Evolutionary conservation across 2,113 vertebrate genomes (phyloP).

Genomic region (Peromyscus maniculatus): DNA sequence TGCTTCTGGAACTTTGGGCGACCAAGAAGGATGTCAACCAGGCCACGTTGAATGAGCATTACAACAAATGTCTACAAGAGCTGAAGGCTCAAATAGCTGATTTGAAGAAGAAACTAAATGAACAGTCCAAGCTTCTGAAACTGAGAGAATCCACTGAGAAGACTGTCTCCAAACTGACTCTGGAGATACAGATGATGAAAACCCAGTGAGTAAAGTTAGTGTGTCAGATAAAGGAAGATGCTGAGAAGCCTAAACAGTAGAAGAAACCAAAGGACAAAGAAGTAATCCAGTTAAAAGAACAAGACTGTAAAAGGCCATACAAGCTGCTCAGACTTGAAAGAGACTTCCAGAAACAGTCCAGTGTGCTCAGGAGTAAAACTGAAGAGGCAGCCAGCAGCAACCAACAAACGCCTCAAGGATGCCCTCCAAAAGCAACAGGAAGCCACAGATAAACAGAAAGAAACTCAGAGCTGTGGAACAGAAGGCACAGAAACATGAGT

Average conservation of each 20-base stretch:
- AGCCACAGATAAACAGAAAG: slow-evolving; percentile 93
- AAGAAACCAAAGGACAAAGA: slow-evolving; percentile 96
- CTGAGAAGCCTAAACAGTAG: slow-evolving; percentile 95
- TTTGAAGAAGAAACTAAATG: slow-evolving; percentile 95
- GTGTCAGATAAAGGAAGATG: slow-evolving; percentile 97
- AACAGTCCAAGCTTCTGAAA: slow-evolving; percentile 88
- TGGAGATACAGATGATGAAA: slow-evolving; percentile 97
- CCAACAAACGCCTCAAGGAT: slow-evolving; percentile 96
- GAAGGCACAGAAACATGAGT: slow-evolving; percentile 91
- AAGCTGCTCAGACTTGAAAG: slow-evolving; percentile 96
- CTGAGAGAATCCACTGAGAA: slow-evolving; percentile 92
- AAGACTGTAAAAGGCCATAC: slow-evolving; percentile 96
- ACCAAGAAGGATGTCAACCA: slow-evolving; percentile 96
- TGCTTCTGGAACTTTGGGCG: slow-evolving; percentile 91
- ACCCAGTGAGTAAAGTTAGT: slow-evolving; percentile 95
- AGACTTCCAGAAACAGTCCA: slow-evolving; percentile 97
- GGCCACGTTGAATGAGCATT: slow-evolving; percentile 96
- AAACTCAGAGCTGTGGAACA: slow-evolving; percentile 88
- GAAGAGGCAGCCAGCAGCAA: slow-evolving; percentile 97
- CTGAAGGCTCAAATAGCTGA: slow-evolving; percentile 93
- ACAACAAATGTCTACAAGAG: slow-evolving; percentile 96
- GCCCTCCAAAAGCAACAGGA: slow-evolving; percentile 95
- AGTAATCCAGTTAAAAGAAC: slow-evolving; percentile 97
- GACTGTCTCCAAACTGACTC: slow-evolving; percentile 93
- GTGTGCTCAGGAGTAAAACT: slow-evolving; percentile 93